phyloP scores from a whole-genome alignment of 2,113 vertebrate genomes.

The Calypte anna region DNA sequence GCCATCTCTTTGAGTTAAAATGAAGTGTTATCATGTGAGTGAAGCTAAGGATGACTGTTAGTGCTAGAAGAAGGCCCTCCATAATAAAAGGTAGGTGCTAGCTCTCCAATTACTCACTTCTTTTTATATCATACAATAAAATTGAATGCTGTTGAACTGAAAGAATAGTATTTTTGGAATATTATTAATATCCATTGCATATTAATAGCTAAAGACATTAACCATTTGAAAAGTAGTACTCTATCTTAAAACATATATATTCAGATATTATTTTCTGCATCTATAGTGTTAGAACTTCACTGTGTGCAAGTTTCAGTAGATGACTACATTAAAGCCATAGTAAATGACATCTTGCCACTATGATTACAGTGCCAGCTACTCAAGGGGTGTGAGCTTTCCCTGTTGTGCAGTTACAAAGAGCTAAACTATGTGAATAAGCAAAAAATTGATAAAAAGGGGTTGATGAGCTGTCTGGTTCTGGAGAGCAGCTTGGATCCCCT shows the following conservation, averaged over 20 bases:
- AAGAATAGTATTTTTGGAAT: not conserved
- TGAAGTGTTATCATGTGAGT: not conserved
- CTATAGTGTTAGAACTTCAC: not conserved
- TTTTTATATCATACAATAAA: not conserved
- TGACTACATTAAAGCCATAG: not conserved
- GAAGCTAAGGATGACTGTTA: not conserved
- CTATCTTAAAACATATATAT: not conserved
- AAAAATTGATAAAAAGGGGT: not conserved
- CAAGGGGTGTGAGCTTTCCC: not conserved
- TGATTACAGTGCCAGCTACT: not conserved
- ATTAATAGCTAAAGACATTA: not conserved
- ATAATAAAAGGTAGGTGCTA: not conserved
- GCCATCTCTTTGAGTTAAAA: not conserved
- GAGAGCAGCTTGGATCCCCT: fast-evolving
- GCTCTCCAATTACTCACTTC: not conserved
- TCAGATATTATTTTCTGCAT: not conserved
- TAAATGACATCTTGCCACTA: not conserved
- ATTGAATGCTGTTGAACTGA: not conserved
- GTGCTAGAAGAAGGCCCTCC: conserved; percentile 2
- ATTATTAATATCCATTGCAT: not conserved
- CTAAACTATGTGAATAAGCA: not conserved
- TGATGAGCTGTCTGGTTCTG: not conserved
- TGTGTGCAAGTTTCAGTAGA: not conserved
- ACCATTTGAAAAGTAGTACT: not conserved
- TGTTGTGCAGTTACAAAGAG: not conserved